Evolutionary conservation across 53 echinoderm and acorn worm genomes (phyloP).

Genomic region (Holothuria leucospilota): DNA sequence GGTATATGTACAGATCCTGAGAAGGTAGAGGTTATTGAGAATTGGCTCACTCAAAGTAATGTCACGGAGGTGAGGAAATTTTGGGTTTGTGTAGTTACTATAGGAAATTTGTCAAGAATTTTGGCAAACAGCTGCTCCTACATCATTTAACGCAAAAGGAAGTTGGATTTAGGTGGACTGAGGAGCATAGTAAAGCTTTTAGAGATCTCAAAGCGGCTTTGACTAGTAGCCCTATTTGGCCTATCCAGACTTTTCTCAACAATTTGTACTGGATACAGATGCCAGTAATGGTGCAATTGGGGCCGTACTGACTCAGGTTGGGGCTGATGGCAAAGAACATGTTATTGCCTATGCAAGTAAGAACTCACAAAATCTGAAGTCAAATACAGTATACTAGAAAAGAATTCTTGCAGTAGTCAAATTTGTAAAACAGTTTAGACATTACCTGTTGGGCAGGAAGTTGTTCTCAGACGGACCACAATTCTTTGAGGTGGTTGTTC

Average conservation of each 20-base stretch:
- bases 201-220: too few relatives aligned
- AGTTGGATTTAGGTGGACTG: background rate
- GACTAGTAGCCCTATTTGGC: too few relatives aligned
- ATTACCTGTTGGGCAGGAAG: too few relatives aligned
- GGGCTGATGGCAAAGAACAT: slow-evolving; percentile 17
- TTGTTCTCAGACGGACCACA: too few relatives aligned
- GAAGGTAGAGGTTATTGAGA: slow-evolving; percentile 46
- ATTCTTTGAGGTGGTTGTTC: too few relatives aligned
- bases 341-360: slow-evolving; percentile 3
- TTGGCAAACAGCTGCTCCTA: slow-evolving; percentile 59
- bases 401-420: too few relatives aligned
- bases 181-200: slow-evolving; percentile 6
- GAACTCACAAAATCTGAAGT: background rate
- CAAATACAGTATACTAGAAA: slow-evolving; percentile 45
- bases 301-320: background rate
- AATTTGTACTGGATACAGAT: too few relatives aligned
- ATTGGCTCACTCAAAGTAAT: slow-evolving; percentile 57
- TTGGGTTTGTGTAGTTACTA: slow-evolving; percentile 71
- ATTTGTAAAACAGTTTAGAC: too few relatives aligned
- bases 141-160: slow-evolving; percentile 34
- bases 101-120: slow-evolving; percentile 58
- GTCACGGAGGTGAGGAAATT: slow-evolving; percentile 65
- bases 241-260: too few relatives aligned
- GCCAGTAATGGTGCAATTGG: slow-evolving; percentile 3
- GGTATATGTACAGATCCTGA: slow-evolving; percentile 64